A percentile compares a stretch with the other conserved stretches of the same genome.
Evolutionary conservation across 2,888 invertebrate genomes (phyloP).

Genomic region (Tholera decimalis): DNA sequence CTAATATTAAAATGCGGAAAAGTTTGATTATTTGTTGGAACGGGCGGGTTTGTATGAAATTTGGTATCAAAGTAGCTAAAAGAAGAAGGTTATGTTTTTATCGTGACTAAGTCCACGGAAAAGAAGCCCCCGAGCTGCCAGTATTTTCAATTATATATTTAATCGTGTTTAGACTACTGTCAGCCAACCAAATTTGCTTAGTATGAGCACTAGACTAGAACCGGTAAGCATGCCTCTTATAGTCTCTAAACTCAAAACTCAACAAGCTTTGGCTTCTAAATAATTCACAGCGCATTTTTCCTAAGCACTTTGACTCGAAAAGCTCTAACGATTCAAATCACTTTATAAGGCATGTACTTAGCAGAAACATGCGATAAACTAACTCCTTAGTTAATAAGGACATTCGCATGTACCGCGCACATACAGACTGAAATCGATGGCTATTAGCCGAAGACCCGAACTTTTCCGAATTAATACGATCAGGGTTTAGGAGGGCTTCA

Average conservation of each 20-base stretch:
- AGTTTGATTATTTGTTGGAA: too few relatives aligned
- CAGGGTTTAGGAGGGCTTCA: conserved; percentile 47
- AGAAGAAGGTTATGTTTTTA: too few relatives aligned
- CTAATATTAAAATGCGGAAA: too few relatives aligned
- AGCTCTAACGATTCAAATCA: conserved; percentile 27
- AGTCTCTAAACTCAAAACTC: not conserved
- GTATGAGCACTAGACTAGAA: not conserved
- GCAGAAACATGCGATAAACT: conserved; percentile 29
- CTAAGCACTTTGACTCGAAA: conserved; percentile 22
- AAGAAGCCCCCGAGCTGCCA: too few relatives aligned
- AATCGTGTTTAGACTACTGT: not conserved
- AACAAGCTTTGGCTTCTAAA: not conserved
- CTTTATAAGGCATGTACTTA: conserved; percentile 35
- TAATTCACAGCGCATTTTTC: conserved; percentile 6
- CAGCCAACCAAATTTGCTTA: not conserved
- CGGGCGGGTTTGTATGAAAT: too few relatives aligned
- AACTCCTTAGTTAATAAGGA: conserved; percentile 33
- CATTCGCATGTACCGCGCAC: conserved; percentile 39
- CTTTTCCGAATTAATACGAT: conserved; percentile 50
- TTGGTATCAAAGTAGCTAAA: too few relatives aligned
- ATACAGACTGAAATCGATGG: conserved; percentile 38
- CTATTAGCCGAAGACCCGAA: conserved; percentile 42
- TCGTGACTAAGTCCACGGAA: too few relatives aligned
- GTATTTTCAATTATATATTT: too few relatives aligned
- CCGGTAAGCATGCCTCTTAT: not conserved